Evolutionary conservation across 1,140 invertebrate genomes (phyloP).

Genomic region (Belonocnema kinseyi): DNA sequence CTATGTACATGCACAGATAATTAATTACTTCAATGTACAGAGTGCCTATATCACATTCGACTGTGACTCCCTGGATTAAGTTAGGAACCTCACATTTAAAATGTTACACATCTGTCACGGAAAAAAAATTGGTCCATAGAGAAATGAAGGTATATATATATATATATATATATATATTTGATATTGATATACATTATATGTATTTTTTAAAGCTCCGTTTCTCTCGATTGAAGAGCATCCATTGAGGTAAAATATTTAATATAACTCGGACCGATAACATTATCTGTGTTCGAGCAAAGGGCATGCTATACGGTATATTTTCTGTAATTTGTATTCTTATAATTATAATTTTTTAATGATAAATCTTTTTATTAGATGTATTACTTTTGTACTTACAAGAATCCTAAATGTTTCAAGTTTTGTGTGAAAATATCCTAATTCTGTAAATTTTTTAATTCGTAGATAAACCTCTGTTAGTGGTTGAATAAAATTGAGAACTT

Average conservation of each 20-base stretch:
- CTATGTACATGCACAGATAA: not conserved
- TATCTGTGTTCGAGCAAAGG: not conserved
- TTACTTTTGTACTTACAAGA: slow-evolving; percentile 32
- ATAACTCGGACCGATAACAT: slow-evolving; percentile 5
- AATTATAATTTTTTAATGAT: not conserved
- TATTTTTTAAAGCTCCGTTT: slow-evolving; percentile 15
- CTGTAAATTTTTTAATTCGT: slow-evolving; percentile 7
- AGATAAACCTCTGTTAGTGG: not conserved
- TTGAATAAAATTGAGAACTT: not conserved
- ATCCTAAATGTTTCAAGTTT: too few species aligned
- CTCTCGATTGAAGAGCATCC: slow-evolving; percentile 9
- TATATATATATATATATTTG: slow-evolving; percentile 4
- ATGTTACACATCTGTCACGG: slow-evolving; percentile 48
- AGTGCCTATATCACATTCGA: slow-evolving; percentile 14
- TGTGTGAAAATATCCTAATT: not conserved
- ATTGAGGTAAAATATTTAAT: slow-evolving; percentile 20
- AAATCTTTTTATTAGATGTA: slow-evolving; percentile 7
- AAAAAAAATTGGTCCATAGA: slow-evolving; percentile 61
- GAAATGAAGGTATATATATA: slow-evolving; percentile 52
- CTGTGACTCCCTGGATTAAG: slow-evolving; percentile 25
- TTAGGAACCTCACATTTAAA: slow-evolving; percentile 58
- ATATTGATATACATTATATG: not conserved
- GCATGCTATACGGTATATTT: slow-evolving; percentile 6
- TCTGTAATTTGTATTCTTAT: not conserved
- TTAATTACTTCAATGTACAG: slow-evolving; percentile 24